These are phyloP conservation scores for Stegana nigrithorax DNA, from an alignment of 2,888 invertebrate species.

Conservation along the genomic window DNA sequence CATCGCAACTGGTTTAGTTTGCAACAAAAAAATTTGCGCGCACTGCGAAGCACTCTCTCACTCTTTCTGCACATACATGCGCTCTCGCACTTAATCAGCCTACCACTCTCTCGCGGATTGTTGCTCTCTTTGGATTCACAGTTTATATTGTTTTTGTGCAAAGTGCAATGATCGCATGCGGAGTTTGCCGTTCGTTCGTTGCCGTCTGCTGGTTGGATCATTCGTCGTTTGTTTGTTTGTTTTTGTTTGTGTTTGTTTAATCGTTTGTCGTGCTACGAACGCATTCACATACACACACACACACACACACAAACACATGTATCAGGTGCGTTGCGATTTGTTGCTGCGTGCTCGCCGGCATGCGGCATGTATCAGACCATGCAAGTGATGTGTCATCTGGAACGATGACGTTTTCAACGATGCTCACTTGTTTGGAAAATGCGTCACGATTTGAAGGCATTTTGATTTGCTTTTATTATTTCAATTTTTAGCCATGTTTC, in stretches of 20 bases:
- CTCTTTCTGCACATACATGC: background rate
- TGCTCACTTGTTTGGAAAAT: background rate
- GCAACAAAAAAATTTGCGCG: background rate
- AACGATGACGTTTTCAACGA: background rate
- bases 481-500: too few relatives aligned
- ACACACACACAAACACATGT: too few relatives aligned
- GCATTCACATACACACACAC: too few relatives aligned
- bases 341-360: background rate
- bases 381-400: background rate
- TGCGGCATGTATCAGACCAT: background rate
- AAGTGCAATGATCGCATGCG: constrained; percentile 44
- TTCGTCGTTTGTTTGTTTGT: background rate
- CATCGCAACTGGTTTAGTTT: constrained; percentile 2
- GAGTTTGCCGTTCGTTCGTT: constrained; percentile 5
- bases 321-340: background rate
- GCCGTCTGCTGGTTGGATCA: background rate
- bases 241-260: background rate
- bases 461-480: too few relatives aligned
- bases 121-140: background rate
- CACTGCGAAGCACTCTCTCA: background rate
- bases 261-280: background rate
- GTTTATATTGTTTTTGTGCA: constrained; percentile 12
- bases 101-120: background rate
- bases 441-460: background rate
- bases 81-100: background rate